Evolutionary conservation across 2,888 invertebrate species (phyloP), one percentile per base, ranked within the genome.

Genomic region (Callyntrura guangdongensis): DNA sequence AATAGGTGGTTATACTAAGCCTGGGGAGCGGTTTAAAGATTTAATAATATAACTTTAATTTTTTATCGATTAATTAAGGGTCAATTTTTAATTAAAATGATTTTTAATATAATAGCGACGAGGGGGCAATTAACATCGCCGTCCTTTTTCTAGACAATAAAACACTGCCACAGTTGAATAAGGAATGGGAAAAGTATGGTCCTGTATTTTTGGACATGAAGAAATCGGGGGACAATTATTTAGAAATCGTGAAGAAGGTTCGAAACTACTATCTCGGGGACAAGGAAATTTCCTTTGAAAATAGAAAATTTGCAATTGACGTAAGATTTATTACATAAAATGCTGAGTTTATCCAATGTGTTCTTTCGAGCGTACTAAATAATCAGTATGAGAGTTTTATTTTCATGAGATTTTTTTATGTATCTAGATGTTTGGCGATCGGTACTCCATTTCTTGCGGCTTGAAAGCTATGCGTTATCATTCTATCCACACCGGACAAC

Each of bases 381-480:
- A 11, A 47, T 47, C 47, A 47, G 47, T 47, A 8, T 47, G 47
- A 8, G 11, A 47, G 5, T 8, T 8, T 47, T 53, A n/a, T n/a
- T 53, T 53, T 53, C 5, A 11, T 56, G 14, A n/a, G 56, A 2
- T 64, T 27, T 27, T 27, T 59, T 11, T n/a, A 47, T 1, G 56
- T 36, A 36, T 84, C 20, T 85, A 93, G 92, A 92, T 94, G 92
- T 92, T 93, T 61, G 87, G 90, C 11, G 94, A 94, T 74, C 82
- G 93, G 20, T 94, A 93, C 56, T 86, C 92, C 1, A 61, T 92
- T 12, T 72, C 85, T 1, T 93, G 94, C 91, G 93, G 92, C 12
- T 74, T 92, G n/a, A 92, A 93, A 86, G 93, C 92, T 2, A 92
- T 94, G 17, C 91, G 92, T 0, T 92, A 92, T 85, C 94, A 94